Conservation (phyloP, 2,113 vertebrate species). For the Hystrix brachyura region DNA sequence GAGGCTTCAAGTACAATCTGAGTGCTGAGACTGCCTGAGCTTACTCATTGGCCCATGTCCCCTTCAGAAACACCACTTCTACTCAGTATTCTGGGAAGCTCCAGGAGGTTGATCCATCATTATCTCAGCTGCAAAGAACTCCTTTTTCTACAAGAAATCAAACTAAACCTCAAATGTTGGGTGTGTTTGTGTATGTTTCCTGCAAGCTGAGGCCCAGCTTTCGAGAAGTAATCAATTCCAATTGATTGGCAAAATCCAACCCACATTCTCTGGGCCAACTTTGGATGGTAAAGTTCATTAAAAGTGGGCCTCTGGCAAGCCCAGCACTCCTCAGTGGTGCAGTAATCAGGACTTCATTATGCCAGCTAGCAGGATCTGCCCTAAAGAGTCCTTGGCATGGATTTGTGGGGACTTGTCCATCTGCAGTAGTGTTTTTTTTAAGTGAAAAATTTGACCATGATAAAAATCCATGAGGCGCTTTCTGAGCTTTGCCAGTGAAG, state of each 20-base stretch:
- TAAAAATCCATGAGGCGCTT: conserved; percentile 67
- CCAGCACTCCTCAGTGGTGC: conserved; percentile 28
- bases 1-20: background rate
- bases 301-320: conserved; percentile 78
- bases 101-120: background rate
- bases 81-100: background rate
- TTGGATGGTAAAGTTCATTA: conserved; percentile 83
- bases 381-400: conserved; percentile 84
- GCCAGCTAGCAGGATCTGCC: conserved; percentile 80
- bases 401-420: conserved; percentile 74
- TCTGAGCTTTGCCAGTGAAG: background rate
- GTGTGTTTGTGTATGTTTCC: conserved; percentile 56
- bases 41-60: background rate
- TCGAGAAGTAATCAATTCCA: conserved; percentile 79
- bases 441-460: conserved; percentile 76
- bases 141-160: conserved; percentile 64
- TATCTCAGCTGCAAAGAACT: conserved; percentile 37
- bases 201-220: conserved; percentile 70
- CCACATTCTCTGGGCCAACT: conserved; percentile 74
- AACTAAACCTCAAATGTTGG: conserved; percentile 34
- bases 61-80: background rate
- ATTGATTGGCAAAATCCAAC: conserved; percentile 77
- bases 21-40: background rate
- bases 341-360: conserved; percentile 79
- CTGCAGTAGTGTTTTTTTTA: conserved; percentile 76